phyloP scores from a whole-genome alignment of 2,113 vertebrate genomes.

The Helogale parvula region DNA sequence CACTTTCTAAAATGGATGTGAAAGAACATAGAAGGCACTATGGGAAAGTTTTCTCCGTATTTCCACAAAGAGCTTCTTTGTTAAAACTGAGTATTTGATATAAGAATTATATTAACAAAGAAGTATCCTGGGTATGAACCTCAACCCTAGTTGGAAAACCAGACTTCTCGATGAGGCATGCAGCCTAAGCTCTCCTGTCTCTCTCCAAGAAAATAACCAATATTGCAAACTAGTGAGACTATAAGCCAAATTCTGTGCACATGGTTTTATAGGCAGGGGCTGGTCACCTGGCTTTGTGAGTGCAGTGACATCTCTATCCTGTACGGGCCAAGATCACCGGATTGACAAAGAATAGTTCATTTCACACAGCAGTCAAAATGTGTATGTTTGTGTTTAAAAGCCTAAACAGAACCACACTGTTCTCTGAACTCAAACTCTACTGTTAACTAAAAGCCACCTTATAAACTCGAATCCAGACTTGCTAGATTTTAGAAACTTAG shows the following conservation, averaged over 20 bases:
- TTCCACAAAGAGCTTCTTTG: neutral
- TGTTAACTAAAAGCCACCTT: neutral
- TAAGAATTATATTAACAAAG: neutral
- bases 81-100: neutral
- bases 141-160: neutral
- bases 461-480: neutral
- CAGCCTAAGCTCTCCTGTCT: neutral
- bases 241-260: neutral
- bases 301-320: neutral
- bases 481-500: neutral
- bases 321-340: neutral
- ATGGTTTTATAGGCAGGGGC: neutral
- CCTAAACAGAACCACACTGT: neutral
- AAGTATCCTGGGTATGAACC: neutral
- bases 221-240: neutral
- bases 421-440: neutral
- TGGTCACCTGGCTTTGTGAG: neutral
- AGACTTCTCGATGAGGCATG: neutral
- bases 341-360: neutral
- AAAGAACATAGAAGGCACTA: neutral
- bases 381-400: neutral
- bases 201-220: neutral
- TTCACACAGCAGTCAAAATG: neutral
- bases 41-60: neutral
- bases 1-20: neutral